Evolutionary conservation across 2,797 vertebrate species (phyloP).

Genomic region (Chromis chromis): DNA sequence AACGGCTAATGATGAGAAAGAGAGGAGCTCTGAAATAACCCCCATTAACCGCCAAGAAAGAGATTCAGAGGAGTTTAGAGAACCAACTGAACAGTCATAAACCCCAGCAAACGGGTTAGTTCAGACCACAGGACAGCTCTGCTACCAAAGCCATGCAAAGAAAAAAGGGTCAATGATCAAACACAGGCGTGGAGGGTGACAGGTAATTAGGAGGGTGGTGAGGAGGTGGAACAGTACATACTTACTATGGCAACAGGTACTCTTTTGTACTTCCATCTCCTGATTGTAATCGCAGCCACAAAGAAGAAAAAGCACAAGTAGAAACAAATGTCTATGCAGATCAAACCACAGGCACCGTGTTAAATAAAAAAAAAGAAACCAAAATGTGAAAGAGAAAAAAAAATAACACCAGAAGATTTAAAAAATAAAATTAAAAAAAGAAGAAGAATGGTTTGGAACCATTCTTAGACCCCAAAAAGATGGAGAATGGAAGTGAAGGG

Average conservation of each 20-base stretch:
- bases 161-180: conserved; percentile 56
- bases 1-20: not conserved
- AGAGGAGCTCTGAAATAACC: conserved; percentile 76
- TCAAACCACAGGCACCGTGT: conserved; percentile 94
- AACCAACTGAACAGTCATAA: conserved; percentile 34
- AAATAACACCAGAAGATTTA: conserved; percentile 53
- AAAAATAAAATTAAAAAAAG: conserved; percentile 11
- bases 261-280: conserved; percentile 99
- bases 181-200: conserved; percentile 71
- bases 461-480: conserved; percentile 89
- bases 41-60: conserved; percentile 59
- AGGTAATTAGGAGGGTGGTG: conserved; percentile 54
- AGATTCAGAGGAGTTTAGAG: conserved; percentile 42
- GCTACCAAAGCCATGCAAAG: conserved; percentile 84
- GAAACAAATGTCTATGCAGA: conserved; percentile 96
- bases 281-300: conserved; percentile 97
- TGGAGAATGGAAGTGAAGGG: conserved; percentile 87
- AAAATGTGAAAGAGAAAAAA: conserved; percentile 32
- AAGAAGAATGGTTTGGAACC: conserved; percentile 88
- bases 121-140: conserved; percentile 74
- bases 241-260: conserved; percentile 99
- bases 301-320: conserved; percentile 99
- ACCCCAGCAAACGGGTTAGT: conserved; percentile 65
- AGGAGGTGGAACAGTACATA: conserved; percentile 87
- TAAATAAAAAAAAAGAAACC: conserved; percentile 78